Evolutionary conservation across 30 jellyfish, hydroid and myxozoan genomes (phyloP), one percentile per base, ranked within the genome.

Genomic region (Catostylus mosaicus): DNA sequence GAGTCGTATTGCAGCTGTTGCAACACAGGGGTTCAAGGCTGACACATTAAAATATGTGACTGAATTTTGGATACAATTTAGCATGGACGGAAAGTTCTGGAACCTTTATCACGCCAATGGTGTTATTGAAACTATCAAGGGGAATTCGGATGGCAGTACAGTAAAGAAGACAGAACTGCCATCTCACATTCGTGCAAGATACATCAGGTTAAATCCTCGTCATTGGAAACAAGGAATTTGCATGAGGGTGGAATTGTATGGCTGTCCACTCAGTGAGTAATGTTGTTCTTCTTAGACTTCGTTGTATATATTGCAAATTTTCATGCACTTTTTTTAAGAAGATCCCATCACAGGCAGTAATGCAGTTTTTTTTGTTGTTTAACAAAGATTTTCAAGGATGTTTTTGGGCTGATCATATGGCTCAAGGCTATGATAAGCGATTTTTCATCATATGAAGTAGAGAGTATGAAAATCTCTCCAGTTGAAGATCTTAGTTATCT

Each of bases 11-110:
- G 84, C 99, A 29, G 90, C 88, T 3, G 75, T 95, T 20, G 96
- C 97, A 6, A 95, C 97, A 31, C 99, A 95, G 77, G 99, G 99
- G 16, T 79, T 85, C 76, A 91, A 87, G 22, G 96, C 85, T 0
- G 97, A 78, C 74, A 36, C 65, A 4, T 57, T 88, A 7, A 88
- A 83, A 52, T 95, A 88, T 37, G 99, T 95, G 38, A 95, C 96
- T 1, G 95, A 78, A 27, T 95, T 83, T 54, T 48, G 81, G 36
- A 34, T 95, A 2, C 99, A 95, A 80, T 95, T 62, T 87, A 95
- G 99, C 57, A 7, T 33, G 7, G 92, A 95, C 67, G 97, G 91
- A 18, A 64, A 64, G 24, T 95, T 95, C 50, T 95, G 99, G 99
- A 76, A 50, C 38, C 47, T 60, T 14, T 82, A 89, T 59, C 86